Percentiles rank a stretch among this genome's conserved stretches.
Conservation (phyloP, 2,888 invertebrate species). For the Hypselothyrea guttata region DNA sequence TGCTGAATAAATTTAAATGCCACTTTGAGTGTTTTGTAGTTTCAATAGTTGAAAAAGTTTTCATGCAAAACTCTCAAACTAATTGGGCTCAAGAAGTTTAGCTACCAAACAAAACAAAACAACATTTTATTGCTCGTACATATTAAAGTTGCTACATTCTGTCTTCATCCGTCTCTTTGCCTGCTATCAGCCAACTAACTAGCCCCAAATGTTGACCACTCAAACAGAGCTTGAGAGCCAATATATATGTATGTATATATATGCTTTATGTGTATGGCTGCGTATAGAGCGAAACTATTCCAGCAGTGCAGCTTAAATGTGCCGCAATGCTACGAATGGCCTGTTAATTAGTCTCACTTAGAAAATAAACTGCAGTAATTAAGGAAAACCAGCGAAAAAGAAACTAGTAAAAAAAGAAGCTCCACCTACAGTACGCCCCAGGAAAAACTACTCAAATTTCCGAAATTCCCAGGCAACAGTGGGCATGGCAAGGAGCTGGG, state of each 20-base stretch:
- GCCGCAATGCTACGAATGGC: constrained; percentile 75
- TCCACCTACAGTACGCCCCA: constrained; percentile 42
- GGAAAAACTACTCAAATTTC: constrained; percentile 33
- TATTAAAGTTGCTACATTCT: constrained; percentile 25
- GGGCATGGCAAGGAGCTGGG: background rate
- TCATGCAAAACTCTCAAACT: constrained; percentile 31
- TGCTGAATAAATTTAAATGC: no score
- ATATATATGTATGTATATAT: no score
- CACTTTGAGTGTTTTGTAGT: background rate
- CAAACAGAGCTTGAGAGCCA: constrained; percentile 22
- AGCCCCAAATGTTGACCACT: constrained; percentile 64
- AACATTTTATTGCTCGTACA: constrained; percentile 26
- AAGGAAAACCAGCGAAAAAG: constrained; percentile 64
- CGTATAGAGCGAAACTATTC: constrained; percentile 3
- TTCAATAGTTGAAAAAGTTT: constrained; percentile 30
- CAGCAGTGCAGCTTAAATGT: no score
- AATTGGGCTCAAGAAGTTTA: constrained; percentile 35
- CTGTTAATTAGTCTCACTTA: constrained; percentile 82
- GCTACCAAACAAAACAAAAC: no score
- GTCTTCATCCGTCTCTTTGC: constrained; percentile 29
- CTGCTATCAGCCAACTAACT: constrained; percentile 61
- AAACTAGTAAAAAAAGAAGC: constrained; percentile 17
- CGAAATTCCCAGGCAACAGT: constrained; percentile 4
- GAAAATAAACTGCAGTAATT: constrained; percentile 83
- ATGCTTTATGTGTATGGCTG: background rate